Conservation (phyloP, 1,140 invertebrate genomes). For the Cherax destructor region DNA sequence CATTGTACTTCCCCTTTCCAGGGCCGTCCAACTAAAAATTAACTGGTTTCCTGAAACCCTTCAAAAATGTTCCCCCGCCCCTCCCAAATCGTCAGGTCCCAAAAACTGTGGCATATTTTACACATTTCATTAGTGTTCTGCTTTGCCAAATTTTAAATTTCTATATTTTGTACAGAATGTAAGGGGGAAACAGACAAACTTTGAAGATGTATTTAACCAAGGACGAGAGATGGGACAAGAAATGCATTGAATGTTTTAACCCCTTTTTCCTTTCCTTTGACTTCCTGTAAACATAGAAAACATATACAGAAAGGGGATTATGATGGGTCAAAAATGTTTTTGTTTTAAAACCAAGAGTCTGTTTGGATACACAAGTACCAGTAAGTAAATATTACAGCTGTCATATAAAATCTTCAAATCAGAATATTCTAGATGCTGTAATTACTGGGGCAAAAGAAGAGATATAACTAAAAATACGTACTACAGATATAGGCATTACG, state of each 20-base stretch:
- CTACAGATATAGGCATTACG: too few relatives aligned
- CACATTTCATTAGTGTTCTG: too few relatives aligned
- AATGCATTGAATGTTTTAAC: slow-evolving; percentile 95
- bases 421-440: too few relatives aligned
- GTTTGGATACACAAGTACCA: slow-evolving; percentile 94
- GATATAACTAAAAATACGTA: too few relatives aligned
- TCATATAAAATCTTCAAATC: background rate
- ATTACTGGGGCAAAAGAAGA: too few relatives aligned
- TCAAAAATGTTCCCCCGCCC: too few relatives aligned
- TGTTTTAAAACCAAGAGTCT: slow-evolving; percentile 94
- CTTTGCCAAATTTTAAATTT: too few relatives aligned
- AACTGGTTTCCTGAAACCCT: too few relatives aligned
- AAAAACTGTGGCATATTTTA: too few relatives aligned
- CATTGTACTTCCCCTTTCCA: too few relatives aligned
- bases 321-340: slow-evolving; percentile 98
- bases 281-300: slow-evolving; percentile 94
- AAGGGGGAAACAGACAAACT: slow-evolving; percentile 93
- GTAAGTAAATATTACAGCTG: slow-evolving; percentile 74
- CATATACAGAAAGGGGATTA: slow-evolving; percentile 97
- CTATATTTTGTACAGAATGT: slow-evolving; percentile 81
- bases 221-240: slow-evolving; percentile 95
- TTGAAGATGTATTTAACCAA: slow-evolving; percentile 94
- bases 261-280: slow-evolving; percentile 89
- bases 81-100: too few relatives aligned
- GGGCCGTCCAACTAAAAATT: too few relatives aligned